Conservation (phyloP, 2,888 invertebrate species). For the Mechanitis messenoides region DNA sequence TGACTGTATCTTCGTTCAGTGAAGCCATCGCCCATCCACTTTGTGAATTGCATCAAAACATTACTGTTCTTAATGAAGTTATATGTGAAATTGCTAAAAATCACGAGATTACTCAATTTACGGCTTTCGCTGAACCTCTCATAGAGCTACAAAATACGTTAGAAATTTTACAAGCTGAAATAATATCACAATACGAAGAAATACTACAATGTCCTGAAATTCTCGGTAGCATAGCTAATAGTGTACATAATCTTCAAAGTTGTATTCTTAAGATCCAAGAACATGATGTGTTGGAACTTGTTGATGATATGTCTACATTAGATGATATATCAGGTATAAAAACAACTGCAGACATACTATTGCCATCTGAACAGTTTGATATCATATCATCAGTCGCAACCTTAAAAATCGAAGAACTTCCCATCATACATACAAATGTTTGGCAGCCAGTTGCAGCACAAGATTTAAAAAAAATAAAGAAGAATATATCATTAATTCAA, state of each 20-base stretch:
- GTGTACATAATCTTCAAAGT: conserved; percentile 59
- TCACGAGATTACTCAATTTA: conserved; percentile 45
- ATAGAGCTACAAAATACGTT: conserved; percentile 63
- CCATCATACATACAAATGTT: conserved; percentile 32
- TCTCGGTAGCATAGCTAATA: conserved; percentile 51
- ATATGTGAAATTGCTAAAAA: conserved; percentile 53
- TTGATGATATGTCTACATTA: conserved; percentile 74
- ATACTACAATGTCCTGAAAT: conserved; percentile 44
- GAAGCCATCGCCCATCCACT: conserved; percentile 56
- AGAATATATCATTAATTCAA: conserved; percentile 54
- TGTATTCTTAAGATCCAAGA: conserved; percentile 69
- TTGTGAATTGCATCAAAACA: conserved; percentile 55
- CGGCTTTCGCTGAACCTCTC: conserved; percentile 64
- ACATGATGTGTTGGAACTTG: conserved; percentile 64
- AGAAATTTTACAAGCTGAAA: conserved; percentile 65
- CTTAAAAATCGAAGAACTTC: conserved; percentile 38
- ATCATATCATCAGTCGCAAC: conserved; percentile 49
- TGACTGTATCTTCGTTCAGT: conserved; percentile 62
- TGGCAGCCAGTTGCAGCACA: conserved; percentile 41
- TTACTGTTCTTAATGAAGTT: conserved; percentile 52
- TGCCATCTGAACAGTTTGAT: conserved; percentile 46
- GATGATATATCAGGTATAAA: conserved; percentile 77
- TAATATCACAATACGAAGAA: conserved; percentile 61
- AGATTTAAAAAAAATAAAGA: conserved; percentile 52
- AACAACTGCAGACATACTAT: conserved; percentile 71